Conservation (phyloP, 2,888 invertebrate species). For the Hemicrepidius hirtus region DNA sequence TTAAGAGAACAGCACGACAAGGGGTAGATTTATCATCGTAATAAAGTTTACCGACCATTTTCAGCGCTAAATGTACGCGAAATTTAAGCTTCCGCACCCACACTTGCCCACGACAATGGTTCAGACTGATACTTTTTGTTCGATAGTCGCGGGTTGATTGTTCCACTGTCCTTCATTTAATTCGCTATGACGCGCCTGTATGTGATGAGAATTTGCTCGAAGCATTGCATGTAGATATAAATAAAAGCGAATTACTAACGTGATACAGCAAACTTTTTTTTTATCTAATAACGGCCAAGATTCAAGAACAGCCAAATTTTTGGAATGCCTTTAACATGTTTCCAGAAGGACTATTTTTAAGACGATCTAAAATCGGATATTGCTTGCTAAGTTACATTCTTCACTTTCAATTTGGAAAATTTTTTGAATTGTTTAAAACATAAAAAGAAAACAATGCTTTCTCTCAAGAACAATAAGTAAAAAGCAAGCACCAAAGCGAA, state of each 20-base stretch:
- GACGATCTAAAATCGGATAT: background rate
- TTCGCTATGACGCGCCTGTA: constrained; percentile 41
- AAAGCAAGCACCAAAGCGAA: too few relatives aligned
- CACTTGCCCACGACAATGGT: constrained; percentile 39
- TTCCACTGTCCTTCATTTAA: constrained; percentile 49
- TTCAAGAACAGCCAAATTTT: constrained; percentile 32
- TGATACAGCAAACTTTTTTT: constrained; percentile 11
- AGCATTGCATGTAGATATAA: constrained; percentile 41
- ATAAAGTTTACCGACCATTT: constrained; percentile 70
- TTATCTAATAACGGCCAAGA: constrained; percentile 17
- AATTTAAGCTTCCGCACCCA: constrained; percentile 27
- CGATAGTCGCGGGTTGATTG: constrained; percentile 44
- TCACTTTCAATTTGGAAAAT: too few relatives aligned
- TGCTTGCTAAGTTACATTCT: background rate
- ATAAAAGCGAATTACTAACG: constrained; percentile 38
- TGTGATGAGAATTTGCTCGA: constrained; percentile 47
- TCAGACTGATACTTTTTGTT: constrained; percentile 48
- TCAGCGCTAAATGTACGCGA: constrained; percentile 2
- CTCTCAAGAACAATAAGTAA: too few relatives aligned
- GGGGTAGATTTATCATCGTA: constrained; percentile 75
- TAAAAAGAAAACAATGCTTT: too few relatives aligned
- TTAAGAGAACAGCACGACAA: constrained; percentile 74
- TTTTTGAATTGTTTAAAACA: too few relatives aligned
- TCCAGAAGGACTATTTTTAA: constrained; percentile 37
- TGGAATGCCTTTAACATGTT: constrained; percentile 27